These are phyloP conservation scores for Austrolebias charrua DNA, from an alignment of 2,797 vertebrate species.

Conservation along the genomic window DNA sequence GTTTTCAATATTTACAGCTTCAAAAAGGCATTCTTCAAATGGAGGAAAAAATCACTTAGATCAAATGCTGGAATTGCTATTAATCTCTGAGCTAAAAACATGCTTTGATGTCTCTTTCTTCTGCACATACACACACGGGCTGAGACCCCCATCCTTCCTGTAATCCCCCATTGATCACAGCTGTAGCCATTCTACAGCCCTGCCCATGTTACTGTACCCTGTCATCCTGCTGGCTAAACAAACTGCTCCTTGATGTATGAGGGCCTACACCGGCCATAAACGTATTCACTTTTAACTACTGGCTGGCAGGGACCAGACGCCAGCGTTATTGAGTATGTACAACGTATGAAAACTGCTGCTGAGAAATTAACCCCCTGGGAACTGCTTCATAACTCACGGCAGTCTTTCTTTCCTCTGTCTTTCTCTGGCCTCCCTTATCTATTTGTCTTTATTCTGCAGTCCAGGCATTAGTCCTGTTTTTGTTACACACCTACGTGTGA, in stretches of 20 bases:
- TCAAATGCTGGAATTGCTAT: constrained; percentile 67
- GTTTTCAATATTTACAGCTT: constrained; percentile 66
- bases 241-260: constrained; percentile 88
- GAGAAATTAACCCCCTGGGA: constrained; percentile 80
- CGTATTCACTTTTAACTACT: constrained; percentile 90
- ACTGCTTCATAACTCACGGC: constrained; percentile 72
- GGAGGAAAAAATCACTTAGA: constrained; percentile 44
- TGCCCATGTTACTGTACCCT: constrained; percentile 78
- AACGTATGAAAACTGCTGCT: constrained; percentile 66
- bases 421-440: constrained; percentile 47
- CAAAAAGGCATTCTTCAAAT: constrained; percentile 68
- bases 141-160: constrained; percentile 66
- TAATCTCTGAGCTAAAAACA: constrained; percentile 70
- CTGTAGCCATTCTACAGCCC: constrained; percentile 68
- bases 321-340: constrained; percentile 53
- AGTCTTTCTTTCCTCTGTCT: constrained; percentile 52
- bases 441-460: constrained; percentile 68
- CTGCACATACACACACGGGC: constrained; percentile 17
- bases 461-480: constrained; percentile 73
- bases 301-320: constrained; percentile 65
- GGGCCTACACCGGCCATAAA: constrained; percentile 86
- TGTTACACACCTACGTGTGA: constrained; percentile 68
- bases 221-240: constrained; percentile 87
- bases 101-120: constrained; percentile 57
- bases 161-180: constrained; percentile 83